phyloP scores from a whole-genome alignment of 2,888 invertebrate genomes.

The Synergus umbraculus region DNA sequence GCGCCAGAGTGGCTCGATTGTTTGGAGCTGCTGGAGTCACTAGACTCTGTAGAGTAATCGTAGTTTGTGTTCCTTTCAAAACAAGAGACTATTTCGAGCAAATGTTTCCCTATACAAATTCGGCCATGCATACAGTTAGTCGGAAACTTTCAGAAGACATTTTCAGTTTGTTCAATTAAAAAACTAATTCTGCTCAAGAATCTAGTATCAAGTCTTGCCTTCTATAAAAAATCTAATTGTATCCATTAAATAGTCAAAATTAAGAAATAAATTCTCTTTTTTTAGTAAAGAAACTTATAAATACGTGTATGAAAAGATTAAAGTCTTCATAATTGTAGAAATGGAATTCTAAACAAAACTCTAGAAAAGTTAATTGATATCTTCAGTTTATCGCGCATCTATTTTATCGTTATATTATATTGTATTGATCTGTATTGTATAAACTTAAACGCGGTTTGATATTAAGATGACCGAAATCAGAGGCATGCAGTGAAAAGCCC shows the following conservation, averaged over 20 bases:
- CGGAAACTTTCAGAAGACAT: background rate
- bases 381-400: background rate
- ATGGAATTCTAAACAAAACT: no score
- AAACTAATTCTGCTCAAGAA: background rate
- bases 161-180: no score
- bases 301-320: no score
- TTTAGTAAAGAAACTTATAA: no score
- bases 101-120: constrained; percentile 5
- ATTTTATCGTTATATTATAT: background rate
- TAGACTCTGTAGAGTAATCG: constrained; percentile 28
- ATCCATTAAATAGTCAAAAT: no score
- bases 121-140: background rate
- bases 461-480: background rate
- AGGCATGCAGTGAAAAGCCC: background rate
- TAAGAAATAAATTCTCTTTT: no score
- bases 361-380: no score
- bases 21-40: constrained; percentile 28
- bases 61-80: constrained; percentile 38
- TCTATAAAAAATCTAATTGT: no score
- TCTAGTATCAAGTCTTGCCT: background rate
- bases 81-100: background rate
- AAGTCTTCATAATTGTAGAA: no score
- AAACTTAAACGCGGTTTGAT: background rate
- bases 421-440: background rate
- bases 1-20: constrained; percentile 37